Evolutionary conservation across 2,888 invertebrate genomes (phyloP).

Genomic region (Apamea anceps): DNA sequence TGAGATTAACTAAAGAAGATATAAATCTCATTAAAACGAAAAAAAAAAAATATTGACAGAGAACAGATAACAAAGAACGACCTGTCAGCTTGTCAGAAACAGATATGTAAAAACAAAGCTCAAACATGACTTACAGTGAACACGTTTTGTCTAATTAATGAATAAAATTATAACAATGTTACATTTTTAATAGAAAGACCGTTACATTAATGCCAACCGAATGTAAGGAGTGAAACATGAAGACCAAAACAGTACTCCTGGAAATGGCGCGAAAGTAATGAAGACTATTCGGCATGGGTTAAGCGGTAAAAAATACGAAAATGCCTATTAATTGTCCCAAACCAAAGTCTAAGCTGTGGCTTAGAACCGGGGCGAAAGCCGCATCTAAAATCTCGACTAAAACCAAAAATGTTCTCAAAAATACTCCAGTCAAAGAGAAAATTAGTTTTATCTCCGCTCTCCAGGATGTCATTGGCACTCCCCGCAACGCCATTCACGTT

Average conservation of each 20-base stretch:
- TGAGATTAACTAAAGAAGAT: neutral
- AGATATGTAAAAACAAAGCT: slow-evolving; percentile 24
- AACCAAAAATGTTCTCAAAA: slow-evolving; percentile 6
- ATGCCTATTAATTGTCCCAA: neutral
- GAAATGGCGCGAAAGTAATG: neutral
- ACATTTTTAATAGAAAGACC: neutral
- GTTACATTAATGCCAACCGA: no score
- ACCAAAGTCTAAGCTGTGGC: neutral
- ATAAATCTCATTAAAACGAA: neutral
- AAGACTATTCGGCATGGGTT: neutral
- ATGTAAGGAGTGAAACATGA: neutral
- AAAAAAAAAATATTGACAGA: neutral
- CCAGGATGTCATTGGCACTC: neutral
- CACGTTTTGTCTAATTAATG: neutral
- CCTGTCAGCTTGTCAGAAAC: neutral
- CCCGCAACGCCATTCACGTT: neutral
- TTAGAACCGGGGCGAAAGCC: neutral
- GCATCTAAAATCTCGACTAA: neutral
- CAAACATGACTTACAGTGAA: neutral
- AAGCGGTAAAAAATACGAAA: slow-evolving; percentile 13
- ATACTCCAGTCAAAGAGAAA: neutral
- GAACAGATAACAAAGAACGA: neutral
- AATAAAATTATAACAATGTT: neutral
- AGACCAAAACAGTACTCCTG: neutral
- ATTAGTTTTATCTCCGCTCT: neutral